A percentile compares a stretch with the other conserved stretches of the same genome.
Evolutionary conservation across 2,888 invertebrate species (phyloP).

Genomic region (Opisthograptis luteolata): DNA sequence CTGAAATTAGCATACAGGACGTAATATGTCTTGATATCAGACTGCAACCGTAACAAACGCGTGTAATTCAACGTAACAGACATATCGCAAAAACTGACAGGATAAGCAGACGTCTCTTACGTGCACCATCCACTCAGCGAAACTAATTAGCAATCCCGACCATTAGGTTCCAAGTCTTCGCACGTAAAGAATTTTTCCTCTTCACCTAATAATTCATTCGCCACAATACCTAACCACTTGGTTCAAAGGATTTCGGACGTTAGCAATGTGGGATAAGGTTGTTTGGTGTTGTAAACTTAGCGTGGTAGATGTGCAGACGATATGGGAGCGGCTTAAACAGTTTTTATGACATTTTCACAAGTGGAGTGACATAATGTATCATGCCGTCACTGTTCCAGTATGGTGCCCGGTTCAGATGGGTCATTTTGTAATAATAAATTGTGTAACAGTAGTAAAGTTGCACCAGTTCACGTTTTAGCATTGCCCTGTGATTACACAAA

Average conservation of each 20-base stretch:
- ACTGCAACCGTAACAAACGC: neutral
- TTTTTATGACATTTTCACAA: slow-evolving; percentile 61
- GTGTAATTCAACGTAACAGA: slow-evolving; percentile 1
- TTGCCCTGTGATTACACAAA: slow-evolving; percentile 23
- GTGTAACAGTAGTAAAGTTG: slow-evolving; percentile 24
- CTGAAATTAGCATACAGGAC: too few species aligned
- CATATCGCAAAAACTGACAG: slow-evolving; percentile 7
- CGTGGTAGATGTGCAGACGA: slow-evolving; percentile 26
- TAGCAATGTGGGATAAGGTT: slow-evolving; percentile 6
- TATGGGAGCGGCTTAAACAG: slow-evolving; percentile 30
- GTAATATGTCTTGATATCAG: neutral
- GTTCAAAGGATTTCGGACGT: slow-evolving; percentile 3
- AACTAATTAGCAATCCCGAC: slow-evolving; percentile 10
- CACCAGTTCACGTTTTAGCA: slow-evolving; percentile 25
- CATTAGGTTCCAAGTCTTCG: slow-evolving; percentile 18
- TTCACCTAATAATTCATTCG: slow-evolving; percentile 22
- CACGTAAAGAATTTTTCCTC: slow-evolving; percentile 34
- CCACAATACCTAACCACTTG: neutral
- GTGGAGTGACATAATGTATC: slow-evolving; percentile 53
- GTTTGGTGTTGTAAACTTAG: neutral
- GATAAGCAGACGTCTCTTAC: slow-evolving; percentile 9
- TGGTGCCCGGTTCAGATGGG: slow-evolving; percentile 27
- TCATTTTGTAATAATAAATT: slow-evolving; percentile 32
- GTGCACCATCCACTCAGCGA: slow-evolving; percentile 7
- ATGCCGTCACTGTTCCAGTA: slow-evolving; percentile 20